A percentile compares a stretch with the other conserved stretches of the same genome.
phyloP scores from a whole-genome alignment of 2,888 invertebrate species.

The Temnothorax unifasciatus region DNA sequence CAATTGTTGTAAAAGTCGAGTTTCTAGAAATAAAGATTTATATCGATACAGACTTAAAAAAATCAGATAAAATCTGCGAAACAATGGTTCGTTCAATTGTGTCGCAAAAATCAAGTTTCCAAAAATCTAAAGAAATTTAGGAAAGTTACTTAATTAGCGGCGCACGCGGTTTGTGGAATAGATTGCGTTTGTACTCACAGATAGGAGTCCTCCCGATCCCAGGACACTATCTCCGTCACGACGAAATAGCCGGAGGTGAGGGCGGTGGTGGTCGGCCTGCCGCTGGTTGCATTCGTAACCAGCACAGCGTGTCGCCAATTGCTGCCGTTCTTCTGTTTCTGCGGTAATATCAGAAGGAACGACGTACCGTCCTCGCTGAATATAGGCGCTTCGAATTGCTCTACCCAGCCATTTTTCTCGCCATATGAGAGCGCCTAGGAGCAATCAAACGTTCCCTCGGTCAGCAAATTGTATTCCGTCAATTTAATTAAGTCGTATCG shows the following conservation, averaged over 20 bases:
- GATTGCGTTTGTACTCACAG: constrained; percentile 88
- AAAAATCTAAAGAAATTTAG: background rate
- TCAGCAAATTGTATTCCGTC: constrained; percentile 10
- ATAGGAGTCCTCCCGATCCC: constrained; percentile 90
- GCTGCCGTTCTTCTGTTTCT: constrained; percentile 88
- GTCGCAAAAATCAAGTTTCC: background rate
- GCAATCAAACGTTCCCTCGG: background rate
- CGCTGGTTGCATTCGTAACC: constrained; percentile 84
- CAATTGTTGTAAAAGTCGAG: background rate
- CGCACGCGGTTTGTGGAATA: background rate
- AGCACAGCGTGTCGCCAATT: constrained; percentile 90
- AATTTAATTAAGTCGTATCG: constrained; percentile 10
- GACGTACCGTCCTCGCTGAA: constrained; percentile 90
- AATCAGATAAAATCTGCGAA: background rate
- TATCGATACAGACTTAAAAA: background rate
- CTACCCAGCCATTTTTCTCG: constrained; percentile 92
- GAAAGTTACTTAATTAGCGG: background rate
- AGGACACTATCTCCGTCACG: constrained; percentile 91
- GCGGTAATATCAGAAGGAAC: constrained; percentile 92
- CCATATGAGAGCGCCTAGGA: constrained; percentile 80
- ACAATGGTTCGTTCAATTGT: too few species aligned
- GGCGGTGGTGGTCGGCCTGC: constrained; percentile 84
- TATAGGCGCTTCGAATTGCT: constrained; percentile 90
- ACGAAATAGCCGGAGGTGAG: constrained; percentile 90
- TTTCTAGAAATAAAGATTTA: background rate